Percentiles rank a stretch among this genome's conserved stretches.
phyloP scores from a whole-genome alignment of 2,888 invertebrate genomes.

The Brachylomia viminalis region DNA sequence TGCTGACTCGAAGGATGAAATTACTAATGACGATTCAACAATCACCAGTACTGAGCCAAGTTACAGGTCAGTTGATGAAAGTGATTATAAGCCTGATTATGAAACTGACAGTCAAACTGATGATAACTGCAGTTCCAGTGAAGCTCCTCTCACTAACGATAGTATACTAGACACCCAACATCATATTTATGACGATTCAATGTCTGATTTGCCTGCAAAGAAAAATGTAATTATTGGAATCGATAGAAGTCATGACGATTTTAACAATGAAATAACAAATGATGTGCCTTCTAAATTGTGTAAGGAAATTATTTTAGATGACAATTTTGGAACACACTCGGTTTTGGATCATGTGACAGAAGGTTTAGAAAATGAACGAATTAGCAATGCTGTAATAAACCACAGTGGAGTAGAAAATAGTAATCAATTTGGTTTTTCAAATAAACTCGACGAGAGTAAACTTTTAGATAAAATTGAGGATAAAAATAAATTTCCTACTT shows the following conservation, averaged over 20 bases:
- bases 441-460: slow-evolving; percentile 1
- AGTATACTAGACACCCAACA: slow-evolving; percentile 12
- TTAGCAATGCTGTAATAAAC: slow-evolving; percentile 8
- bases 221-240: not conserved
- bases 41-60: slow-evolving; percentile 23
- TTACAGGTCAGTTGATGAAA: slow-evolving; percentile 52
- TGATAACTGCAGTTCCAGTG: slow-evolving; percentile 33
- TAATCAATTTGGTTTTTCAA: slow-evolving; percentile 14
- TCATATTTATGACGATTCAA: slow-evolving; percentile 8
- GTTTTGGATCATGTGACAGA: slow-evolving; percentile 6
- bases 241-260: slow-evolving; percentile 3
- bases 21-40: slow-evolving; percentile 36
- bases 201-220: slow-evolving; percentile 22
- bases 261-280: slow-evolving; percentile 29
- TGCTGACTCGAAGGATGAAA: slow-evolving; percentile 27
- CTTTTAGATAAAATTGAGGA: slow-evolving; percentile 12
- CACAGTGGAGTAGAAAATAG: slow-evolving; percentile 6
- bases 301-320: slow-evolving; percentile 11
- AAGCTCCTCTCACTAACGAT: slow-evolving; percentile 15
- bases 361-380: slow-evolving; percentile 19
- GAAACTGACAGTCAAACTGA: slow-evolving; percentile 50
- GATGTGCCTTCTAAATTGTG: slow-evolving; percentile 28
- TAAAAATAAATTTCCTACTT: not conserved
- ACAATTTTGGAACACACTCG: not conserved
- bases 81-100: slow-evolving; percentile 46